A percentile compares a stretch with the other conserved stretches of the same genome.
These are phyloP conservation scores for Bufotes viridis DNA, from an alignment of 2,797 vertebrate species.

Conservation along the genomic window DNA sequence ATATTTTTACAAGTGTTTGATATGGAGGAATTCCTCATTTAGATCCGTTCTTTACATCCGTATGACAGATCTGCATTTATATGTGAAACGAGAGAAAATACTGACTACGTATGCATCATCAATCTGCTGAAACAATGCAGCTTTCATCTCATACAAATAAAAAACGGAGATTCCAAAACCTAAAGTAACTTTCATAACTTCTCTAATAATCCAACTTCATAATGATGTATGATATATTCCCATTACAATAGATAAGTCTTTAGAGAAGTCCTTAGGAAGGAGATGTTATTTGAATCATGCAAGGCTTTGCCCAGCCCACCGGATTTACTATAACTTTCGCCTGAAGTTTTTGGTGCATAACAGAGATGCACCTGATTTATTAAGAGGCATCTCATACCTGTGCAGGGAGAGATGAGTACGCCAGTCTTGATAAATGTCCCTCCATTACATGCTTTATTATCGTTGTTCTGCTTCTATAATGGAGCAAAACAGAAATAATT, in stretches of 20 bases:
- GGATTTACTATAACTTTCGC: no score
- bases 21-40: neutral
- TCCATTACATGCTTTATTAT: no score
- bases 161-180: neutral
- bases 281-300: neutral
- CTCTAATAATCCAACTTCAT: no score
- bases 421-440: no score
- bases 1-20: no score
- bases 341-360: no score
- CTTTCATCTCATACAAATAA: neutral
- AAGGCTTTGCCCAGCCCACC: no score
- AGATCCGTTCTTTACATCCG: neutral
- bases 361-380: no score
- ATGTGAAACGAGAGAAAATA: neutral
- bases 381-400: no score
- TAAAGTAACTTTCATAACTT: neutral
- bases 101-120: neutral
- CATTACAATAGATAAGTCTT: neutral
- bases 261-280: neutral
- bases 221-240: neutral
- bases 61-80: neutral
- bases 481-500: no score
- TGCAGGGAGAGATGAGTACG: no score
- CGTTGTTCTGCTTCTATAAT: no score
- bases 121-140: neutral